These are phyloP conservation scores for Oncorhynchus gorbuscha DNA, from an alignment of 2,113 vertebrate species.

Conservation along the genomic window DNA sequence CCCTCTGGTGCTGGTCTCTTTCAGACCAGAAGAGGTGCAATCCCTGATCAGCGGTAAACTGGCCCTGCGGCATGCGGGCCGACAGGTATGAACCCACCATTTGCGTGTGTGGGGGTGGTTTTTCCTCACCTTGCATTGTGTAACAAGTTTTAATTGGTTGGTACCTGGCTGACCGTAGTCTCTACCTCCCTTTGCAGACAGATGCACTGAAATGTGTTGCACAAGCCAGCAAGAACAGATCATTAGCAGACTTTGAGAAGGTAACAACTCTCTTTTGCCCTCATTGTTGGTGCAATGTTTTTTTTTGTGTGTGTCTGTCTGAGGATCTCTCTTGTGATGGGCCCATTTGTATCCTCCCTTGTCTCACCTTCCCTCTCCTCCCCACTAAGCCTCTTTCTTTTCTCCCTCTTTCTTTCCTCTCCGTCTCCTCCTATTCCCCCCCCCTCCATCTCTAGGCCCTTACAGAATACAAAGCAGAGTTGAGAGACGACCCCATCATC, in stretches of 20 bases:
- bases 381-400: neutral
- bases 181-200: slow-evolving; percentile 76
- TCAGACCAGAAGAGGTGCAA: slow-evolving; percentile 95
- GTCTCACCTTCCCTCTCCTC: neutral
- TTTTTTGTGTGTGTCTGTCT: neutral
- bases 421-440: neutral
- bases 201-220: slow-evolving; percentile 96
- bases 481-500: slow-evolving; percentile 97
- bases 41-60: slow-evolving; percentile 95
- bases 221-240: slow-evolving; percentile 97
- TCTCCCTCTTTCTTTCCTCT: neutral
- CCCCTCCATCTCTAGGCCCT: slow-evolving; percentile 78
- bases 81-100: slow-evolving; percentile 76
- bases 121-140: neutral
- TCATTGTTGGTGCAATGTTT: neutral
- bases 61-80: slow-evolving; percentile 87
- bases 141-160: too few relatives aligned
- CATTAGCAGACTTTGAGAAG: slow-evolving; percentile 98
- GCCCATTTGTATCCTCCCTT: neutral
- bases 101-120: too few relatives aligned
- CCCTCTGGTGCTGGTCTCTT: neutral
- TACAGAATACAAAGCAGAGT: slow-evolving; percentile 94
- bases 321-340: neutral
- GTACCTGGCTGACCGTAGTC: neutral
- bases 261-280: slow-evolving; percentile 65